Percentiles rank a stretch among this genome's conserved stretches.
phyloP scores from a whole-genome alignment of 2,113 vertebrate genomes.

The Tor tambroides region DNA sequence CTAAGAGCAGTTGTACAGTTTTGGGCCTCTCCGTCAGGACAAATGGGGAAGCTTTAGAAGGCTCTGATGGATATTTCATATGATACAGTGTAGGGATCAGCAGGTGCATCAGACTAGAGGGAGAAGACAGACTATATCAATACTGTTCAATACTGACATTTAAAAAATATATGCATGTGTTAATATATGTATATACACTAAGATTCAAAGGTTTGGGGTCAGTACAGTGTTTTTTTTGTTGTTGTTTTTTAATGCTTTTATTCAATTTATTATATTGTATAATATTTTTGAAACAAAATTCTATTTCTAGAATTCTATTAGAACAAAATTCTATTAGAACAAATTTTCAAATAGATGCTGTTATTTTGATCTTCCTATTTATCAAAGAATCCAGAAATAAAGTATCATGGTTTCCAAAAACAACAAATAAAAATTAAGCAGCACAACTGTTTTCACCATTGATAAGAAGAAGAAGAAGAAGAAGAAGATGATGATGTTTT shows the following conservation, averaged over 20 bases:
- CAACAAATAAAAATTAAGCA: background rate
- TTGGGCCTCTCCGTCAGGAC: constrained; percentile 97
- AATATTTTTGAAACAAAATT: background rate
- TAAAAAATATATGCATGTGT: background rate
- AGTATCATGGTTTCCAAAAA: background rate
- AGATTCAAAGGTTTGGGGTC: background rate
- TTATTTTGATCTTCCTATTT: background rate
- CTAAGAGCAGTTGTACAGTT: constrained; percentile 94
- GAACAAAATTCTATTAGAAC: background rate
- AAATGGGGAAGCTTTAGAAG: constrained; percentile 84
- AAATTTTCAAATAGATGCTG: background rate
- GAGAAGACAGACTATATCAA: constrained; percentile 33
- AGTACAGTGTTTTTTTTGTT: no score
- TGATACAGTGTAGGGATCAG: constrained; percentile 97
- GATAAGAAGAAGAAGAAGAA: background rate
- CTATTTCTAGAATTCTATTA: background rate
- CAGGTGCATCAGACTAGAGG: constrained; percentile 95
- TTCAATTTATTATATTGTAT: background rate
- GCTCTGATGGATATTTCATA: constrained; percentile 93
- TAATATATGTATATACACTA: background rate
- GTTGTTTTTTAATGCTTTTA: background rate
- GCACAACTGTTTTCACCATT: background rate
- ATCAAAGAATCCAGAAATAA: background rate
- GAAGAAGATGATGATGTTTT: no score
- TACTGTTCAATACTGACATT: background rate